Conservation (phyloP, 2,113 vertebrate genomes). For the Dromas ardeola region DNA sequence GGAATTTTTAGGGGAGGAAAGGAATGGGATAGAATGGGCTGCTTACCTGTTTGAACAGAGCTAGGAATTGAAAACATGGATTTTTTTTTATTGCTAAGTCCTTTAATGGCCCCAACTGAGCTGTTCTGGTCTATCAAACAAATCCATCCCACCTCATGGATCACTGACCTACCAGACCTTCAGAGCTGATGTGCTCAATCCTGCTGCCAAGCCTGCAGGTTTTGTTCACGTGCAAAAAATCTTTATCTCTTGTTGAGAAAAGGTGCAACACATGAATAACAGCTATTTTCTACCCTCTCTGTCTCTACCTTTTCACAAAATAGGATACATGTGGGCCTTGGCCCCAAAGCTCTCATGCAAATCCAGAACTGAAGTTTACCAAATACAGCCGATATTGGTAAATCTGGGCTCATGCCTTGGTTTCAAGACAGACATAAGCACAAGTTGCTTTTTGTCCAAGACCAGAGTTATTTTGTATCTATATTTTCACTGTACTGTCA, state of each 20-base stretch:
- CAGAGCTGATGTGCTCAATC: not conserved
- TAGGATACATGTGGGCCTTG: not conserved
- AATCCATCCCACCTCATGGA: slow-evolving; percentile 9
- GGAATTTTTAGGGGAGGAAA: not conserved
- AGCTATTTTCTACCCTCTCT: not conserved
- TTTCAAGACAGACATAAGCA: not conserved
- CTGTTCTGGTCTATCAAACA: not conserved
- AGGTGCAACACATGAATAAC: not conserved
- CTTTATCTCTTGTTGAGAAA: not conserved
- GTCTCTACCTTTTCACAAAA: not conserved
- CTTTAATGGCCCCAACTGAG: not conserved
- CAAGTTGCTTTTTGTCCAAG: not conserved
- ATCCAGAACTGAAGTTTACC: not conserved
- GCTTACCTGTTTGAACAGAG: not conserved
- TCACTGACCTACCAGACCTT: not conserved
- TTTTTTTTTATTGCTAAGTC: not conserved
- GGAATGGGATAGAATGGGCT: not conserved
- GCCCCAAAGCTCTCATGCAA: not conserved
- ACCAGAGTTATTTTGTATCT: not conserved
- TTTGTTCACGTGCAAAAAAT: not conserved
- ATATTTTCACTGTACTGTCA: not conserved
- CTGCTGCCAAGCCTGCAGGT: not conserved
- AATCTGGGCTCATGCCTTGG: not conserved
- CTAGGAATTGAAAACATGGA: not conserved
- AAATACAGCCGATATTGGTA: not conserved